phyloP scores from a whole-genome alignment of 1,140 invertebrate species.

The Chironomus striatipennis region DNA sequence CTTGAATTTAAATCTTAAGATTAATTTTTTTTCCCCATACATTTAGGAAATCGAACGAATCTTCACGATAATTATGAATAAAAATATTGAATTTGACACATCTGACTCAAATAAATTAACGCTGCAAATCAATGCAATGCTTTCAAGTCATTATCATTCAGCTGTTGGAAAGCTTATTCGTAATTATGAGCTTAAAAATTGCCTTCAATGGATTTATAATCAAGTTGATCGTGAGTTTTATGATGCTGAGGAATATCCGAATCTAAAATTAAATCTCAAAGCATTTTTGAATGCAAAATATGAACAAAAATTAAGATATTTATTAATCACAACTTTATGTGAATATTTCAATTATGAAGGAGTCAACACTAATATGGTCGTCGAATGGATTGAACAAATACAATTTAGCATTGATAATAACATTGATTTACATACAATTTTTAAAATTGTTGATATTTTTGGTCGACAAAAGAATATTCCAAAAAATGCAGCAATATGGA shows the following conservation, averaged over 20 bases:
- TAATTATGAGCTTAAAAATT: constrained; percentile 39
- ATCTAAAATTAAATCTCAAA: not conserved
- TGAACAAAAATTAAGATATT: not conserved
- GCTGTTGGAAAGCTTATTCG: constrained; percentile 30
- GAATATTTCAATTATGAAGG: not conserved
- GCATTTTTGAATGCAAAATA: not conserved
- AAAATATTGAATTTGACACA: not conserved
- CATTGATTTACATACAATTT: not conserved
- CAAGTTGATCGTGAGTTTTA: not conserved
- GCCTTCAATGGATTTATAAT: not conserved
- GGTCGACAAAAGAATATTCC: not conserved
- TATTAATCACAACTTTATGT: not conserved
- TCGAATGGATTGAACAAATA: not conserved
- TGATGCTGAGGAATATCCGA: not conserved
- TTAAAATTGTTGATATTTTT: not conserved
- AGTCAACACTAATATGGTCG: not conserved
- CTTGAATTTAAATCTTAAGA: too few species aligned
- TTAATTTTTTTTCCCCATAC: too few species aligned
- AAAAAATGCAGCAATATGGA: not conserved
- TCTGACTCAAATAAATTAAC: not conserved
- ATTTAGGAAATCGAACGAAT: constrained; percentile 3
- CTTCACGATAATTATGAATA: not conserved
- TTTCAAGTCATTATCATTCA: constrained; percentile 2
- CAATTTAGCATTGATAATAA: not conserved
- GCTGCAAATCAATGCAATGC: not conserved